Percentiles rank a stretch among this genome's conserved stretches.
These are phyloP conservation scores for Epinephelus cyanopodus DNA, from an alignment of 2,113 vertebrate species.

Conservation along the genomic window DNA sequence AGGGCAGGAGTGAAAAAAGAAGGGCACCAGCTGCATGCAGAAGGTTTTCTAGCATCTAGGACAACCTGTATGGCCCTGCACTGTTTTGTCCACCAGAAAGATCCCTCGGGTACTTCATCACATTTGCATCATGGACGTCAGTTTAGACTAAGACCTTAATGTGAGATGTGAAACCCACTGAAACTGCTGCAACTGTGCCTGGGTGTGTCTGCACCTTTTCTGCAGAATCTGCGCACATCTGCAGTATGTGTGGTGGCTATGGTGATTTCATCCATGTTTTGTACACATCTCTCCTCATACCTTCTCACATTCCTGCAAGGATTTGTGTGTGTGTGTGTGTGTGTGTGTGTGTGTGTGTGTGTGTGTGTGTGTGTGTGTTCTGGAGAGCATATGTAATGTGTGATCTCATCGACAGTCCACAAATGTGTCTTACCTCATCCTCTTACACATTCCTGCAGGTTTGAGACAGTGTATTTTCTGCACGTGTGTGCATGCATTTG, in stretches of 20 bases:
- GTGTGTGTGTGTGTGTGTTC: background rate
- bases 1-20: no score
- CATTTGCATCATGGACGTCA: background rate
- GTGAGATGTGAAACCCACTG: background rate
- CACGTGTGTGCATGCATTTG: background rate
- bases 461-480: background rate
- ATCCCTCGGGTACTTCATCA: no score
- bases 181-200: background rate
- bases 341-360: background rate
- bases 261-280: background rate
- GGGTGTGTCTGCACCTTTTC: constrained; percentile 14
- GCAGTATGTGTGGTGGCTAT: background rate
- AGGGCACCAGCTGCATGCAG: no score
- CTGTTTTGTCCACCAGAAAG: no score
- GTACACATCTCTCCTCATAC: background rate
- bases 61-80: no score
- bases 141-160: constrained; percentile 10
- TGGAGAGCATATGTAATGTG: constrained; percentile 8
- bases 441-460: constrained; percentile 31
- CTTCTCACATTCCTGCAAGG: constrained; percentile 1
- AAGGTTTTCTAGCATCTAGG: no score
- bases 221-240: background rate
- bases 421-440: background rate
- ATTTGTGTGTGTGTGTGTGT: background rate
- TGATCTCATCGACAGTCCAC: background rate